Base-by-base conservation (phyloP, 2,113 vertebrate species). In the Chionomys nivalis region DNA sequence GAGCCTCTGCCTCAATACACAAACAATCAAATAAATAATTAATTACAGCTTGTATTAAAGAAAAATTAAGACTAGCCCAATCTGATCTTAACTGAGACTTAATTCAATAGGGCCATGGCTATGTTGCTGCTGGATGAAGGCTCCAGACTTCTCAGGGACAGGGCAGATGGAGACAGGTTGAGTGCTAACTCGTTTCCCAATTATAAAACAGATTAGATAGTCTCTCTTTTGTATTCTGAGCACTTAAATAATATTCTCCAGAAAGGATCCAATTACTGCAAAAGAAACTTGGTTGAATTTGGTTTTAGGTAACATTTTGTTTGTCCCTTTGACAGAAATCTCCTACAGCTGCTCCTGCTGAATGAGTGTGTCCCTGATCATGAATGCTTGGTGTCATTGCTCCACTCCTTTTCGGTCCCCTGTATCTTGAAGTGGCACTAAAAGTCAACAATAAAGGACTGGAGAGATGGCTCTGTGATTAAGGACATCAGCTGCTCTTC, bases 251-350 rank as follows among this genome's bases (percentile, higher is more conserved):
- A 94, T 42, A 93, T 85, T 33, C 42, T 16, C 58, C 26, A 87
- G 65, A 86, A 92, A 86, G 12, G 14, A 91, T 93, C n/a, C 14
- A 5, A 76, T 36, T 39, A 42, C 68, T 28, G 21, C 24, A 24
- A 47, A 85, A 85, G 3, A 10, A 9, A 52, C 0, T 65, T 28
- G 19, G 76, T 73, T 44, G 36, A 21, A 36, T 68, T 5, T 83
- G 24, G 3, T 78, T 95, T 73, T n/a, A 94, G 47, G 19, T 90
- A 21, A 83, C 49, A 93, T 87, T 93, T 79, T 78, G 65, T 24
- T n/a, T 33, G 16, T 91, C 4, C 26, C 73, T 82, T 87, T 72
- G 3, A 73, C 33, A 86, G 77, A 58, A 76, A 58, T 75, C 68
- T 81, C 79, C n/a, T 28, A 17, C 44, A 31, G 66, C 28, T 63